phyloP scores from a whole-genome alignment of 2,888 invertebrate genomes.

The Anaspis maculata region DNA sequence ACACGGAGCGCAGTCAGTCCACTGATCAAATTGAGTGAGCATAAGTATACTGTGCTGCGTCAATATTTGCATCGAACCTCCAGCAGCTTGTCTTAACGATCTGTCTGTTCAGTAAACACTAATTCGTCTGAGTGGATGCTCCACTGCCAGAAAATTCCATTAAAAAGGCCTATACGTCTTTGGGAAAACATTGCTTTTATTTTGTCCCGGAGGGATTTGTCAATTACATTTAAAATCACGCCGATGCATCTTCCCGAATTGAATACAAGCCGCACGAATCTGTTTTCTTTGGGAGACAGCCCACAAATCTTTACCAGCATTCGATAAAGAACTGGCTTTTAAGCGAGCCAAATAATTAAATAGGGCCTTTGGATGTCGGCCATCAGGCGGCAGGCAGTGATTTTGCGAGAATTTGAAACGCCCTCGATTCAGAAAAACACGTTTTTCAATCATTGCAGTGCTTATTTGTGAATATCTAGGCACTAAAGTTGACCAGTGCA shows the following conservation, averaged over 20 bases:
- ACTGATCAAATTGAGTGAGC: neutral
- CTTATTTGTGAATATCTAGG: no score
- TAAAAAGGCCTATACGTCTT: conserved; percentile 3
- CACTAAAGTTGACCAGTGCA: no score
- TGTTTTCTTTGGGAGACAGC: conserved; percentile 13
- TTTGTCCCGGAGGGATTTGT: conserved; percentile 6
- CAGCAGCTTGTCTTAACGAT: neutral
- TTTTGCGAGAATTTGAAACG: no score
- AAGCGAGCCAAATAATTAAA: conserved; percentile 12
- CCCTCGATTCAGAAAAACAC: no score
- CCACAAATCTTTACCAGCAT: conserved; percentile 12
- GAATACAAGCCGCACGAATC: conserved; percentile 14
- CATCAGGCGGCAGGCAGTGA: no score
- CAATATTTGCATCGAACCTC: neutral
- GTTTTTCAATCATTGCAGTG: no score
- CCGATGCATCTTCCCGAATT: conserved; percentile 11
- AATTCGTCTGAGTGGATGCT: conserved; percentile 1
- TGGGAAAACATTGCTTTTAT: conserved; percentile 2
- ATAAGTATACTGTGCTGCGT: no score
- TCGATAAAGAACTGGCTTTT: conserved; percentile 11
- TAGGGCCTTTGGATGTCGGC: no score
- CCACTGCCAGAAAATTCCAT: conserved; percentile 1
- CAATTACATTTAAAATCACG: conserved; percentile 8
- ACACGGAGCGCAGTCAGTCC: no score
- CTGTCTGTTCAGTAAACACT: conserved; percentile 3